phyloP scores from a whole-genome alignment of 2,797 vertebrate species.

The Euthynnus affinis region DNA sequence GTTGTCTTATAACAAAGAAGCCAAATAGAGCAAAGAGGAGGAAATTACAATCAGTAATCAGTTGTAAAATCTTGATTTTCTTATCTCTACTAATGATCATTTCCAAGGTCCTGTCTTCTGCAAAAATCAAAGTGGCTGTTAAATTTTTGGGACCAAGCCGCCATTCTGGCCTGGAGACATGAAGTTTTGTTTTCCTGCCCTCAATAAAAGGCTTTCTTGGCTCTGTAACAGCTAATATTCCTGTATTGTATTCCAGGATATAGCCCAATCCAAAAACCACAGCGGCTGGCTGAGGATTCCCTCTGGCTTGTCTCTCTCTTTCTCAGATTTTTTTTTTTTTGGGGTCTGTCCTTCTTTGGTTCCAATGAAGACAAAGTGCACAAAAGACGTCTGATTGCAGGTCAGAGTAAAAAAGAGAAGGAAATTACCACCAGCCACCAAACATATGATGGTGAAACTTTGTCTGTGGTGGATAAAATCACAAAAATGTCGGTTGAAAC shows the following conservation, averaged over 20 bases:
- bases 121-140: constrained; percentile 24
- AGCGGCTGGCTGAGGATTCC: constrained; percentile 52
- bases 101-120: constrained; percentile 16
- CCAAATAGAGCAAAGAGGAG: constrained; percentile 15
- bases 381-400: constrained; percentile 48
- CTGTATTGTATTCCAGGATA: constrained; percentile 65
- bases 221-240: constrained; percentile 50
- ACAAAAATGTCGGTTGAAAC: constrained; percentile 41
- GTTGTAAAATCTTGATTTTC: constrained; percentile 48
- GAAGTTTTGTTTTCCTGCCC: constrained; percentile 50
- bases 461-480: constrained; percentile 36
- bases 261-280: constrained; percentile 68
- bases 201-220: constrained; percentile 35
- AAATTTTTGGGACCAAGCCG: constrained; percentile 16
- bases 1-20: neutral
- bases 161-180: neutral
- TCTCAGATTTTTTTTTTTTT: neutral
- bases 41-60: constrained; percentile 57
- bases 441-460: constrained; percentile 34
- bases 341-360: constrained; percentile 32
- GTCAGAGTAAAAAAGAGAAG: constrained; percentile 38
- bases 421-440: constrained; percentile 51
- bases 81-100: constrained; percentile 43
- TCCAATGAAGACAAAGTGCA: constrained; percentile 58
- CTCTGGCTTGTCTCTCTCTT: constrained; percentile 38